Evolutionary conservation across 2,113 vertebrate species (phyloP), one percentile per base, ranked within the genome.

Genomic region (Toxostoma redivivum): DNA sequence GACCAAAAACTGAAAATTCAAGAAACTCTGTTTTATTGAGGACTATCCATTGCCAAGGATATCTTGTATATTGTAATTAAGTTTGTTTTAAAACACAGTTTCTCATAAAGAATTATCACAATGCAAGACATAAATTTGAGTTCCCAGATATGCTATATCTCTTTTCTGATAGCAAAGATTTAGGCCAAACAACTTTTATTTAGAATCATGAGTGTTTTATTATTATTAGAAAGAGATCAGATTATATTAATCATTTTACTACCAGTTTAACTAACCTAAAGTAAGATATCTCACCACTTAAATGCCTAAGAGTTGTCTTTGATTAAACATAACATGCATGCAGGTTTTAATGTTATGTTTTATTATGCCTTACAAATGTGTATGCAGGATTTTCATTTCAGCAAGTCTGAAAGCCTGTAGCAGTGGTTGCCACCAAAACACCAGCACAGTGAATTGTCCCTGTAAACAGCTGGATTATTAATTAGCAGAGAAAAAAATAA

Each of bases 401-500:
- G 84, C 96, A 96, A 97, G 94, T 92, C 94, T 96, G 94, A 90
- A 96, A 97, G 95, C 89, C 94, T 94, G 95, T 96, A 96, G 97
- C 94, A 94, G 96, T 96, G 96, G 97, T 96, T 88, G 95, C 96
- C 97, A 95, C 95, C 86, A 94, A 97, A 96, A 94, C 81, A 92
- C 97, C 97, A 98, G 97, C 97, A 97, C 95, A 94, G 92, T 97
- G 96, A 97, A 95, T 64, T 84, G 90, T 94, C 96, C 90, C 90
- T 96, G 97, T 98, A 98, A 98, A 98, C 97, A 97, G 97, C 97
- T 96, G 97, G 98, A 96, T 94, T 81, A 70, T 94, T 98, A 93
- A 91, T 91, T 77, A 95, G 81, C 95, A 65, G 95, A 94, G 81
- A 17, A 82, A 91, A 92, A 65, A 74, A 86, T 44, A 53, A 62